Evolutionary conservation across 2,797 vertebrate genomes (phyloP), one percentile per base, ranked within the genome.

Genomic region (Babyrousa celebensis): DNA sequence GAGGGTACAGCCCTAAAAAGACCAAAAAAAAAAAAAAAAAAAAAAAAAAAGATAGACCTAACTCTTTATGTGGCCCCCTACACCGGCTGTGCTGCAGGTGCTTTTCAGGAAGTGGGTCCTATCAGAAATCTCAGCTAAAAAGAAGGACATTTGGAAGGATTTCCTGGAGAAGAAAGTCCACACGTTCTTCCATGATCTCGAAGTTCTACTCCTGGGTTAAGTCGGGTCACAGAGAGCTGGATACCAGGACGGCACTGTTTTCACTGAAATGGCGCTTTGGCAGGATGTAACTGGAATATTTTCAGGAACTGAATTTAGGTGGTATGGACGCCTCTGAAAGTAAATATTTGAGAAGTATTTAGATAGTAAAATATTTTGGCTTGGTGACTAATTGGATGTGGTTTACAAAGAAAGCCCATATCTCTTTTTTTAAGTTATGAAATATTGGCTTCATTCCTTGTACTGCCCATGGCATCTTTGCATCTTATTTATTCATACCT

Each of bases 341-440:
- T 72, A 92, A 92, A 72, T 27, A 63, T 32, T 85, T 88, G n/a
- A 83, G 32, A 92, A 95, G 60, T 65, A 79, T 29, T 89, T 86
- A 84, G 5, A 52, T 84, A 91, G 83, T 86, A 77, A 91, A 78
- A 77, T 27, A 32, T 85, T 72, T 54, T 71, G 63, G 21, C 32
- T 67, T 63, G 67, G 25, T 29, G 62, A 84, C 67, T 60, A 84
- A 67, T 21, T 40, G 14, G n/a, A 79, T 62, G 9, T 21, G 52
- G 17, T 21, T 20, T 77, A 36, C 36, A 25, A 95, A 89, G 11
- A 89, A 12, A 60, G 43, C 62, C 14, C 10, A 58, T 15, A 43
- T 79, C 95, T 58, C 75, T 56, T 77, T 20, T 56, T 56, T 77
- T 32, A 54, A 77, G 18, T 77, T 77, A n/a, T n/a, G 12, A 77